Conservation (phyloP, 2,797 vertebrate genomes). For the Corythornis leucogaster region DNA sequence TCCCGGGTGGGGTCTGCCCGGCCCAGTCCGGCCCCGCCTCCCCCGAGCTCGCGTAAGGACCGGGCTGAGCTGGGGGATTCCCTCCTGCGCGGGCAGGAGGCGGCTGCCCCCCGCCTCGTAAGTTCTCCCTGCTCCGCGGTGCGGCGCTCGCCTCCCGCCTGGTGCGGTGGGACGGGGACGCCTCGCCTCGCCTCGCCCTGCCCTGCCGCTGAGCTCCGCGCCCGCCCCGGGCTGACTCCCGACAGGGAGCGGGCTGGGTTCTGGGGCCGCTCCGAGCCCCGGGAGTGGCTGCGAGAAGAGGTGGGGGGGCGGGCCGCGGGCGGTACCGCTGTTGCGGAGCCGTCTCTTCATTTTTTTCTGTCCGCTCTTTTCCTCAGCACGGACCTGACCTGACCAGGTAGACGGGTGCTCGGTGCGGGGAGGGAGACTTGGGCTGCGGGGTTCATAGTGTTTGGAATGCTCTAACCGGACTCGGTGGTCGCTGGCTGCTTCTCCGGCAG, state of each 20-base stretch:
- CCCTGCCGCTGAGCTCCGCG: neutral
- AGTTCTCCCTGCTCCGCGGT: too few species aligned
- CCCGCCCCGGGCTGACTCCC: neutral
- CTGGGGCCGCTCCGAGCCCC: neutral
- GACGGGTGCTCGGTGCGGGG: neutral
- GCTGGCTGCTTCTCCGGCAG: neutral
- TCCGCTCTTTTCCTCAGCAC: neutral
- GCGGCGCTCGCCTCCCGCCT: neutral
- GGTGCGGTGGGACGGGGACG: neutral
- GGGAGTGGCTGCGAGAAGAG: neutral
- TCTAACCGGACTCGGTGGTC: fast-evolving
- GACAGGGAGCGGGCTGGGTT: neutral
- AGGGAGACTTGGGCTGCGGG: neutral
- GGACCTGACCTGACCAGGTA: neutral
- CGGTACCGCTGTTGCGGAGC: neutral
- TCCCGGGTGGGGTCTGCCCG: neutral
- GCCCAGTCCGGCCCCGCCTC: neutral
- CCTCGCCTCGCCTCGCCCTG: neutral
- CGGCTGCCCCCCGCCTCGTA: neutral
- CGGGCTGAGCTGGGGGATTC: neutral
- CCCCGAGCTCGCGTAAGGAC: neutral
- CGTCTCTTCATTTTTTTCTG: too few species aligned
- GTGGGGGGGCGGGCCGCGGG: neutral
- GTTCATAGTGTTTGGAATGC: fast-evolving
- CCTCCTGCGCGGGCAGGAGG: neutral